These are phyloP conservation scores for Apeira syringaria DNA, from an alignment of 2,888 invertebrate species.

Conservation along the genomic window DNA sequence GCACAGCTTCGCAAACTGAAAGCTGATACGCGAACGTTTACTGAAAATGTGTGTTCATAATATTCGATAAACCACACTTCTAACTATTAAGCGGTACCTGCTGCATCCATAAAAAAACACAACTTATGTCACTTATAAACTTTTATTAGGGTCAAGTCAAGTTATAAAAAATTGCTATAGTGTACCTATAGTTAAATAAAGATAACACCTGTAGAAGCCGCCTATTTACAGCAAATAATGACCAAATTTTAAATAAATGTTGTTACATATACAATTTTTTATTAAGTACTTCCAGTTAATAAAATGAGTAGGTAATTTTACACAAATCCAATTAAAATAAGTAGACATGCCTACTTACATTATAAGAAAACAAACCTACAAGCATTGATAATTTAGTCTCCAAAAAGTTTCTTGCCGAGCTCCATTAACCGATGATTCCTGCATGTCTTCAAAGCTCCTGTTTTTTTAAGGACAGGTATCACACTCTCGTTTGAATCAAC, in stretches of 20 bases:
- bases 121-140: constrained; percentile 40
- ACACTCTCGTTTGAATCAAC: constrained; percentile 92
- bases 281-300: constrained; percentile 42
- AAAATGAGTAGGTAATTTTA: constrained; percentile 31
- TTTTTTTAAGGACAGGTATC: constrained; percentile 90
- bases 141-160: constrained; percentile 37
- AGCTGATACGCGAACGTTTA: constrained; percentile 51
- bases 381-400: constrained; percentile 84
- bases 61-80: constrained; percentile 15
- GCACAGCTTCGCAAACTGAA: constrained; percentile 58
- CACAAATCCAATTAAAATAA: constrained; percentile 34
- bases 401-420: constrained; percentile 93
- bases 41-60: constrained; percentile 18
- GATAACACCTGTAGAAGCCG: constrained; percentile 30
- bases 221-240: constrained; percentile 41
- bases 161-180: constrained; percentile 25
- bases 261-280: constrained; percentile 5
- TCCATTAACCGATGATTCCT: constrained; percentile 95
- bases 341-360: constrained; percentile 42
- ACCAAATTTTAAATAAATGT: constrained; percentile 20
- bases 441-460: constrained; percentile 92
- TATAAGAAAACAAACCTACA: constrained; percentile 21
- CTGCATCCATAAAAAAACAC: constrained; percentile 29
- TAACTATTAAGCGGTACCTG: constrained; percentile 22
- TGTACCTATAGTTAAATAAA: constrained; percentile 27